Conservation (phyloP, 1,140 invertebrate species). For the Heliconius congener region DNA sequence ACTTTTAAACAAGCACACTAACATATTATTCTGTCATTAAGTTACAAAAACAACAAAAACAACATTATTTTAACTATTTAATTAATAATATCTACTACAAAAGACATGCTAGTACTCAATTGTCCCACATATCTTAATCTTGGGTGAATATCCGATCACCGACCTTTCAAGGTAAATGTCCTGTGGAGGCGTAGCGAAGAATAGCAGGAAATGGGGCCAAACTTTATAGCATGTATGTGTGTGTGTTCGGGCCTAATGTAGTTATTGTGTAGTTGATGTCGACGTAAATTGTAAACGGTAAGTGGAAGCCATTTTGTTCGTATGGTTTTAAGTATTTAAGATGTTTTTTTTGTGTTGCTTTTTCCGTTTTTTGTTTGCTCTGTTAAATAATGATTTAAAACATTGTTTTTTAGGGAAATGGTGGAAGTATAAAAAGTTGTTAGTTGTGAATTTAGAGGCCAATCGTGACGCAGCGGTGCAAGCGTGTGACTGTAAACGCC, state of each 20-base stretch:
- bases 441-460: no score
- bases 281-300: slow-evolving; percentile 8
- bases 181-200: slow-evolving; percentile 45
- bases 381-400: no score
- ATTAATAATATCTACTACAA: not conserved
- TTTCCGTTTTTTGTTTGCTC: not conserved
- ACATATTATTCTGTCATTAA: not conserved
- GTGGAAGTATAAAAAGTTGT: no score
- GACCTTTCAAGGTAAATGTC: slow-evolving; percentile 47
- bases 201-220: slow-evolving; percentile 51
- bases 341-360: not conserved
- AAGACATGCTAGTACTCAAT: not conserved
- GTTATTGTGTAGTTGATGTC: slow-evolving; percentile 14
- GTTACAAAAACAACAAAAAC: not conserved
- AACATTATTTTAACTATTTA: not conserved
- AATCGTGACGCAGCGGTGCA: no score
- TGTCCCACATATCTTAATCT: slow-evolving; percentile 11
- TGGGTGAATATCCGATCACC: slow-evolving; percentile 38
- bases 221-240: slow-evolving; percentile 34
- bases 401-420: no score
- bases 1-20: no score
- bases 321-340: not conserved
- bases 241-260: not conserved
- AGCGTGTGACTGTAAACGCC: no score
- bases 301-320: slow-evolving; percentile 10